phyloP scores from a whole-genome alignment of 2,888 invertebrate genomes.

The Sinhomidia bicolor region DNA sequence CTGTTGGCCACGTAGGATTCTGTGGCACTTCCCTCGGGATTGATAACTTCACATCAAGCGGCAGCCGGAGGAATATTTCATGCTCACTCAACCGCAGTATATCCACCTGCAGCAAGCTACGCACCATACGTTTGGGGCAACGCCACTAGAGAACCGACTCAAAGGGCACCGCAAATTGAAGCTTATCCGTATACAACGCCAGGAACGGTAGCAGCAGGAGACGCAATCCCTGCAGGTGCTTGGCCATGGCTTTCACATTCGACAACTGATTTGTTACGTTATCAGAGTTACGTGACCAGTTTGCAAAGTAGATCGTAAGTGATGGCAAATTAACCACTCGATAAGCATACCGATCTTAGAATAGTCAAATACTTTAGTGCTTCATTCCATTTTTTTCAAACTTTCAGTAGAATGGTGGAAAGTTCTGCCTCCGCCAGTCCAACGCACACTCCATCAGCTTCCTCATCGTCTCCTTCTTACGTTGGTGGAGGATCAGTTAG shows the following conservation, averaged over 20 bases:
- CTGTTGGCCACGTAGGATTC: conserved; percentile 65
- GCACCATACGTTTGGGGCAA: conserved; percentile 71
- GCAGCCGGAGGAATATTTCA: conserved; percentile 19
- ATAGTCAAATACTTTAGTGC: no score
- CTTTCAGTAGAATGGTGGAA: conserved; percentile 1
- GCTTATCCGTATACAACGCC: conserved; percentile 13
- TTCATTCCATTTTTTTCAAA: no score
- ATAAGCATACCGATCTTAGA: no score
- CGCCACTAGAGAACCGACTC: conserved; percentile 4
- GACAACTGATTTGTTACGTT: conserved; percentile 72
- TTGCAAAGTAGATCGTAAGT: conserved; percentile 72
- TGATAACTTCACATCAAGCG: conserved; percentile 21
- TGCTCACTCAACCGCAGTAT: conserved; percentile 28
- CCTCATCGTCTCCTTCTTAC: not conserved
- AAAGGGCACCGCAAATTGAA: conserved; percentile 9
- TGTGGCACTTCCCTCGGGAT: conserved; percentile 64
- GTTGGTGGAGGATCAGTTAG: not conserved
- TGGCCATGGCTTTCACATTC: conserved; percentile 76
- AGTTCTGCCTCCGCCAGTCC: conserved; percentile 6
- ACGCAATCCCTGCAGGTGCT: conserved; percentile 24
- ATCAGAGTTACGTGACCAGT: conserved; percentile 69
- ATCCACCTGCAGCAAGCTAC: conserved; percentile 65
- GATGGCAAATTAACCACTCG: no score
- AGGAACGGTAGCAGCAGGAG: not conserved
- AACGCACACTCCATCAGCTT: not conserved